Base-by-base conservation (phyloP, 1,140 invertebrate species). In the Sycophaga agraensis region DNA sequence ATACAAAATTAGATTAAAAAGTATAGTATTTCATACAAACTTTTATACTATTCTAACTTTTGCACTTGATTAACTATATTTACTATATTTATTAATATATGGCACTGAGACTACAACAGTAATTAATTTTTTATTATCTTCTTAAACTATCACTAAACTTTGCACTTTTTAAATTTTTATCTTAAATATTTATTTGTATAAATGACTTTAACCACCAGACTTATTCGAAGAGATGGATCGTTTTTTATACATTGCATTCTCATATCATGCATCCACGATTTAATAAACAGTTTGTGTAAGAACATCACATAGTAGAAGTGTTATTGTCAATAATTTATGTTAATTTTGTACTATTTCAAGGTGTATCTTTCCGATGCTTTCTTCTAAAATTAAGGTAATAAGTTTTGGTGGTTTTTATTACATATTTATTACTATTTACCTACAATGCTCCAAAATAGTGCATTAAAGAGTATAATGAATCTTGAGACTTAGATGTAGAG, bases 401-500 rank as follows among this genome's bases (percentile, higher is more conserved):
- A 64, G 62, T 40, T 64, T 64, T 54, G 62, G 62, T 64, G 62
- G 62, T 64, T 64, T 59, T 50, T 54, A 39, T 64, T 69, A 64
- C 26, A 17, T 55, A 46, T 57, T 66, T 64, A 57, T 65, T 56
- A 65, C 59, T 62, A 58, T 31, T n/a, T 31, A 31, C 28, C 5
- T 31, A 31, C 28, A 48, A 69, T 65, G 66, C 64, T 72, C 17
- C 28, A 31, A 31, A 6, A 66, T 71, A 71, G 69, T 71, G 68
- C 54, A 67, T 70, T 66, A 58, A 70, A 40, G 42, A 60, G 66
- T 73, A 66, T 63, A 63, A 42, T 63, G 58, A 71, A 64, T 61
- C 31, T 60, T 48, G 9, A 63, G 58, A 55, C 49, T 54, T 76
- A 77, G 72, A 70, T 65, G 67, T 78, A 77, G 75, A 77, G 72